Evolutionary conservation across 2,888 invertebrate species (phyloP), one percentile per base, ranked within the genome.

Genomic region (Gonocerus acuteangulatus): DNA sequence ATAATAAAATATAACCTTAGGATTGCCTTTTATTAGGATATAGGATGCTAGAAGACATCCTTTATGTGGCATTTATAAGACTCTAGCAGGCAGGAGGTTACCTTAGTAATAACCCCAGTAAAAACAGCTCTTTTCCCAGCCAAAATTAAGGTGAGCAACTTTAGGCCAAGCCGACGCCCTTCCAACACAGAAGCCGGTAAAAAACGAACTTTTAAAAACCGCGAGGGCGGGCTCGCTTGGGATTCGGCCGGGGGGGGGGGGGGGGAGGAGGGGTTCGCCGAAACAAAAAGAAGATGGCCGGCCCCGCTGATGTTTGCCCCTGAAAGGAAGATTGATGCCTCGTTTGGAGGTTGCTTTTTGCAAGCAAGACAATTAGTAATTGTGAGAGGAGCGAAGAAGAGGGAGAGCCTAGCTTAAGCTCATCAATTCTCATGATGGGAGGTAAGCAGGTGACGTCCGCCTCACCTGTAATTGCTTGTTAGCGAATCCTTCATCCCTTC

Each of bases 341-440:
- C 62, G 63, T 63, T 60, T 63, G 65, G 61, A 52, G 42, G 63
- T 54, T 65, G 63, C 63, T 65, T 63, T 65, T 63, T 63, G 60
- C 62, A 63, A 61, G 57, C 65, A 65, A 65, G 65, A 65, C 65
- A 65, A 65, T 65, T 65, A 65, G 63, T 62, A 63, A 65, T 65
- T 65, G 65, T 63, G 62, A 62, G 63, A 34, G 42, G 15, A 7
- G 18, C 11, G 18, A 19, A 13, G 47, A 21, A 18, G 47, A 42
- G 52, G 7, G 4, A 32, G 7, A 15, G 39, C 9, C 39, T 3
- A n/a, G 39, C 39, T 39, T 19, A n/a, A n/a, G 59, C 49, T 63
- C 65, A 65, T 65, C 65, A 65, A 65, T 65, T 57, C 61, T 65
- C 60, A 62, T 62, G 62, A 60, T 62, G 42, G 47, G 18, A 19